Evolutionary conservation across 35 echinoderm and acorn worm genomes (phyloP).

Genomic region (Diadema setosum): DNA sequence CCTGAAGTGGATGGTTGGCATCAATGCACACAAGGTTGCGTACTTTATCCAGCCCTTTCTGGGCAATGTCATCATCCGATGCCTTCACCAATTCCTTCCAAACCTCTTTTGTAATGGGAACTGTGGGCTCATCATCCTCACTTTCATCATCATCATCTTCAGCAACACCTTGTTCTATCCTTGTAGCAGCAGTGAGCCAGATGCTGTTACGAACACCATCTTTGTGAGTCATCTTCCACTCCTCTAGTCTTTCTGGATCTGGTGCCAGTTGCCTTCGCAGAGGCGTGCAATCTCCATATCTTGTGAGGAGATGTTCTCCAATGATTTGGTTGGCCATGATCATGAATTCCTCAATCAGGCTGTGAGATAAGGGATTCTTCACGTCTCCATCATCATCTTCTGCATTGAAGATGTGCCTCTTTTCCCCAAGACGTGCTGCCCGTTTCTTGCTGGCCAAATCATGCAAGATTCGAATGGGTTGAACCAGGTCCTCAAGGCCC

Average conservation of each 20-base stretch:
- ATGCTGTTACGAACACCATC: not conserved
- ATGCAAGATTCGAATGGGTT: not conserved
- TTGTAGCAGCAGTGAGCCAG: not conserved
- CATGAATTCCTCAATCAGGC: constrained; percentile 91
- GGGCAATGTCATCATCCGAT: not conserved
- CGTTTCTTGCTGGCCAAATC: constrained; percentile 15
- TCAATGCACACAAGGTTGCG: constrained; percentile 43
- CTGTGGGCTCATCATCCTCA: not conserved
- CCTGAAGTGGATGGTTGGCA: constrained; percentile 70
- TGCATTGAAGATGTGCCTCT: constrained; percentile 17
- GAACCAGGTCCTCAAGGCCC: not conserved
- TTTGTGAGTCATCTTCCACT: constrained; percentile 25
- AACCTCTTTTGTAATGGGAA: not conserved
- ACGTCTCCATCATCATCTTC: constrained; percentile 20
- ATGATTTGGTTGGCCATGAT: constrained; percentile 55
- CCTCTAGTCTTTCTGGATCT: constrained; percentile 7
- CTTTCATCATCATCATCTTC: not conserved
- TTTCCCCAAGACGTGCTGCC: constrained; percentile 28
- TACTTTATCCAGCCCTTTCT: not conserved
- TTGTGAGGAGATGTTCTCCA: constrained; percentile 16
- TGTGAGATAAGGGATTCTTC: constrained; percentile 42
- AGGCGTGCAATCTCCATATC: constrained; percentile 36
- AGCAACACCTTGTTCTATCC: not conserved
- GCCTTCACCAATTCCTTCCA: constrained; percentile 10
- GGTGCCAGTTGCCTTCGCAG: constrained; percentile 58